phyloP scores from a whole-genome alignment of 2,888 invertebrate genomes.

The Seira musarum region DNA sequence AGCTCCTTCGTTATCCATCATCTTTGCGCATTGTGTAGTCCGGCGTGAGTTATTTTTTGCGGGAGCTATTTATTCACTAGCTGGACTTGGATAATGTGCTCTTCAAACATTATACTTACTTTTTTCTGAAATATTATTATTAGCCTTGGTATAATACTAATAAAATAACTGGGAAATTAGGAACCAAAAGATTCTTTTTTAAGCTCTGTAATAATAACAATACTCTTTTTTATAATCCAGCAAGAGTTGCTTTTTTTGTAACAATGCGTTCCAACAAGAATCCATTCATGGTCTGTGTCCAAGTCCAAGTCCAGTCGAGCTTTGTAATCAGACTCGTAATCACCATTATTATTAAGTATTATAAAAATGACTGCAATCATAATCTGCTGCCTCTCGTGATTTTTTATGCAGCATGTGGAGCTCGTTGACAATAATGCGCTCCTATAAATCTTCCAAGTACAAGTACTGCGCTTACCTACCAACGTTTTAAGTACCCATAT shows the following conservation, averaged over 20 bases:
- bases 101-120: too few species aligned
- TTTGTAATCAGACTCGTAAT: constrained; percentile 47
- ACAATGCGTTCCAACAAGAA: not conserved
- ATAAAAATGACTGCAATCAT: too few species aligned
- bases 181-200: not conserved
- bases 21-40: too few species aligned
- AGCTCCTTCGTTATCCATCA: too few species aligned
- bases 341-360: constrained; percentile 38
- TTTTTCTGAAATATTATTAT: too few species aligned
- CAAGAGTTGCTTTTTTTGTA: not conserved
- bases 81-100: too few species aligned
- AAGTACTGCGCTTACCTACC: not conserved
- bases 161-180: not conserved
- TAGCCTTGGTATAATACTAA: not conserved
- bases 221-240: not conserved
- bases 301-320: not conserved
- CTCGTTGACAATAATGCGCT: constrained; percentile 56
- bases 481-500: constrained; percentile 52
- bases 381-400: too few species aligned
- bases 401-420: constrained; percentile 46
- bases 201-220: too few species aligned
- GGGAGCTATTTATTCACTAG: too few species aligned
- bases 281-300: not conserved
- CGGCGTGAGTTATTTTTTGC: too few species aligned
- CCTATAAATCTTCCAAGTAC: constrained; percentile 49